phyloP scores from a whole-genome alignment of 2,797 vertebrate species.

The Thunnus albacares region DNA sequence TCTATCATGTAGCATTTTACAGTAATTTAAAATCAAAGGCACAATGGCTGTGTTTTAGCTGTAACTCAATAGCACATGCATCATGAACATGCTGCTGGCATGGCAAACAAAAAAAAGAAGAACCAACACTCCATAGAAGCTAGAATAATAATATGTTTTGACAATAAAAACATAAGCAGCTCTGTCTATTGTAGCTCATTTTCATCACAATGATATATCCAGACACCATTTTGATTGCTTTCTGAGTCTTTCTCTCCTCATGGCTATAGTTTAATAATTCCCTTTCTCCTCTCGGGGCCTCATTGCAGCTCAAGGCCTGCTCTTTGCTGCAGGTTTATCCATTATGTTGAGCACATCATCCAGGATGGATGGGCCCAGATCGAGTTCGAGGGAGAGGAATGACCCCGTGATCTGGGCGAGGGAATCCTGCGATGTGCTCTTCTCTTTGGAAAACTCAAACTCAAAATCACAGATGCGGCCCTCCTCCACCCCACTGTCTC shows the following conservation, averaged over 20 bases:
- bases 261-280: conserved; percentile 71
- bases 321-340: conserved; percentile 89
- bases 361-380: conserved; percentile 97
- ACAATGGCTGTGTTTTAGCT: conserved; percentile 78
- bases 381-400: conserved; percentile 95
- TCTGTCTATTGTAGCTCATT: conserved; percentile 72
- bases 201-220: conserved; percentile 79
- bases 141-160: conserved; percentile 78
- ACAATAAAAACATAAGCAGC: conserved; percentile 82
- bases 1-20: conserved; percentile 63
- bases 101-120: conserved; percentile 70
- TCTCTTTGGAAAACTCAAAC: conserved; percentile 89
- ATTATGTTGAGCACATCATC: conserved; percentile 99
- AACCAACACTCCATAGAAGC: conserved; percentile 80
- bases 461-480: conserved; percentile 86
- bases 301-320: conserved; percentile 80
- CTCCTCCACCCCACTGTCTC: conserved; percentile 92
- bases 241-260: conserved; percentile 66
- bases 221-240: conserved; percentile 77
- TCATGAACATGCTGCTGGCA: conserved; percentile 76
- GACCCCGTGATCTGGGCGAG: conserved; percentile 92
- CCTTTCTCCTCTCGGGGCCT: conserved; percentile 66
- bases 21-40: conserved; percentile 80
- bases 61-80: conserved; percentile 83
- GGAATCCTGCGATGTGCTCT: conserved; percentile 91